Conservation (phyloP, 2,797 vertebrate genomes). For the Heteromormyrus szaboi region DNA sequence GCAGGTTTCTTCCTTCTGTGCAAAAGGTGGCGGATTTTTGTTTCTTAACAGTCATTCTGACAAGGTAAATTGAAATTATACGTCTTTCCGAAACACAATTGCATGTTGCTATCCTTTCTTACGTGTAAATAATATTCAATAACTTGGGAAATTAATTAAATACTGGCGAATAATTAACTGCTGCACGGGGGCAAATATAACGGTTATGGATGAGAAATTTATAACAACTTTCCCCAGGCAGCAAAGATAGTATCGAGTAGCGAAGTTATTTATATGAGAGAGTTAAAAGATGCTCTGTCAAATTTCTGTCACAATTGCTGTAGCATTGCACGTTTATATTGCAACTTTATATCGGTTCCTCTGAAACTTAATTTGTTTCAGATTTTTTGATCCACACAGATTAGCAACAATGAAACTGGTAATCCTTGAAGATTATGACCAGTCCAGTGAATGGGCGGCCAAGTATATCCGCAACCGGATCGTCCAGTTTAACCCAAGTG, state of each 20-base stretch:
- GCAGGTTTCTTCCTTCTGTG: background rate
- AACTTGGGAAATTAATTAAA: background rate
- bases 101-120: background rate
- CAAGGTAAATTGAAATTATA: background rate
- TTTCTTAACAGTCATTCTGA: background rate
- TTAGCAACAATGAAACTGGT: constrained; percentile 63
- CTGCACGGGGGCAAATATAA: background rate
- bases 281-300: background rate
- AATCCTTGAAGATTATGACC: constrained; percentile 88
- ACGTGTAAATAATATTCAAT: background rate
- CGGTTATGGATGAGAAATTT: background rate
- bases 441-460: constrained; percentile 94
- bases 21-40: background rate
- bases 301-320: background rate
- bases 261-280: background rate
- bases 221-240: background rate
- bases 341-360: background rate
- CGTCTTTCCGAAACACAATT: background rate
- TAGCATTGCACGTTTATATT: background rate
- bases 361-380: background rate
- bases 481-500: constrained; percentile 74
- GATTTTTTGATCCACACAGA: background rate
- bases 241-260: background rate
- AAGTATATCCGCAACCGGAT: constrained; percentile 94
- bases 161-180: background rate